Base-by-base conservation (phyloP, 2,888 invertebrate genomes). In the Heliothis peltigera region DNA sequence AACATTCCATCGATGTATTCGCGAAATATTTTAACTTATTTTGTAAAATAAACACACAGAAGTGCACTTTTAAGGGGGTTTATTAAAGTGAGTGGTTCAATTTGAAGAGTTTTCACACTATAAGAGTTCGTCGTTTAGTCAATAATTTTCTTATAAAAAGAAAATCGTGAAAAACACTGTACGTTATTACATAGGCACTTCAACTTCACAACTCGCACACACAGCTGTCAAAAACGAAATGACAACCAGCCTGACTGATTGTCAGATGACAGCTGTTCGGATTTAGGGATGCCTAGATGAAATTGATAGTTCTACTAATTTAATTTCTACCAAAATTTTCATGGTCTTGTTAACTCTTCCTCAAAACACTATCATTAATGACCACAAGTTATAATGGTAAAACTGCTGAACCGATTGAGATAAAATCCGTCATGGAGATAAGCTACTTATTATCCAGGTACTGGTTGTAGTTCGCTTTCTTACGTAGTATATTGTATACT, bases 111-210 rank as follows among this genome's bases (percentile, higher is more conserved):
- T 53, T 35, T 8, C n/a, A 18, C 66, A 73, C 70, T 43, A 18
- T 6, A 4, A 17, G 2, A 56, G 18, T 47, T 25, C 0, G 22
- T 59, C 65, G 73, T 80, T 80, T 70, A 67, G 75, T 80, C 78
- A 80, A 68, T 67, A 80, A 70, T 73, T 77, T 78, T 77, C 73
- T 56, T 46, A 44, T 46, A n/a, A 1, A 64, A 46, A 56, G 78
- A 73, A 77, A 79, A 70, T 67, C 25, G 21, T 46, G 70, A 64
- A 76, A 77, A 73, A 67, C 80, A 73, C 68, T 73, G 47, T 55
- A 68, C 75, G 72, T 70, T 74, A 66, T 25, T n/a, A 44, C 7
- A 32, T 57, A 46, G 12, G 32, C 46, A 63, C 53, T 70, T 17
- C 42, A 62, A 63, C 53, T 70, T 17, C 42, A 62, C 53, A 51